Conservation (phyloP, 2,113 vertebrate species). For the Phodopus roborovskii region DNA sequence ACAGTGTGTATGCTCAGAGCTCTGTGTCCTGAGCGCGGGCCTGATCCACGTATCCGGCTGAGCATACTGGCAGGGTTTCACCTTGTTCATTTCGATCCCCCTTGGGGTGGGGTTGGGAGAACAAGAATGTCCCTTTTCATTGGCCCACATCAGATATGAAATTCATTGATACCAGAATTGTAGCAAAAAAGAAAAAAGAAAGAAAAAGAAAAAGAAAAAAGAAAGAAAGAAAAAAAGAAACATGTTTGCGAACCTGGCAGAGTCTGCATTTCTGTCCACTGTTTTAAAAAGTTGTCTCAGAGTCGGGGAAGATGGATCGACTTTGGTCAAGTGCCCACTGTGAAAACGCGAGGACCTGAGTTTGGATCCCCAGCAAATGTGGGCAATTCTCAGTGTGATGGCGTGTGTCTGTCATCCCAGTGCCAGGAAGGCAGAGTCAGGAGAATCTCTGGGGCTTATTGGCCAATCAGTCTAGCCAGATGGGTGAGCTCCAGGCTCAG, state of each 20-base stretch:
- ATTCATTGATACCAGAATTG: not conserved
- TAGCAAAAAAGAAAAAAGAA: slow-evolving; percentile 9
- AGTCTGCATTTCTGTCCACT: not conserved
- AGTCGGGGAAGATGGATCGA: not conserved
- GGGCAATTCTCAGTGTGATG: not conserved
- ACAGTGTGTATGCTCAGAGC: not conserved
- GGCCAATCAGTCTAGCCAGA: not conserved
- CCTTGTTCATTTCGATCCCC: not conserved
- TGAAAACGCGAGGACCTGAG: not conserved
- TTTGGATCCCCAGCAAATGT: not conserved
- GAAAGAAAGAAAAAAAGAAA: too few species aligned
- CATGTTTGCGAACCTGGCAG: not conserved
- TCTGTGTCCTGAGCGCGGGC: not conserved
- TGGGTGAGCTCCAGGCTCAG: not conserved
- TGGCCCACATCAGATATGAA: not conserved
- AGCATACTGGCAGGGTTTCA: not conserved
- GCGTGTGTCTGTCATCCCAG: not conserved
- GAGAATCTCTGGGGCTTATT: too few species aligned
- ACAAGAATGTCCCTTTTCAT: not conserved
- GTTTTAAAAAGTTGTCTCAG: not conserved
- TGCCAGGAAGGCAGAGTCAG: not conserved
- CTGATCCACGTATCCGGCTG: not conserved
- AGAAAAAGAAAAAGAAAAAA: too few species aligned
- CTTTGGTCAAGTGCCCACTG: not conserved
- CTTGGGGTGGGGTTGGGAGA: rapidly evolving